Conservation (phyloP, 2,113 vertebrate species). For the Chionodraco myersi region DNA sequence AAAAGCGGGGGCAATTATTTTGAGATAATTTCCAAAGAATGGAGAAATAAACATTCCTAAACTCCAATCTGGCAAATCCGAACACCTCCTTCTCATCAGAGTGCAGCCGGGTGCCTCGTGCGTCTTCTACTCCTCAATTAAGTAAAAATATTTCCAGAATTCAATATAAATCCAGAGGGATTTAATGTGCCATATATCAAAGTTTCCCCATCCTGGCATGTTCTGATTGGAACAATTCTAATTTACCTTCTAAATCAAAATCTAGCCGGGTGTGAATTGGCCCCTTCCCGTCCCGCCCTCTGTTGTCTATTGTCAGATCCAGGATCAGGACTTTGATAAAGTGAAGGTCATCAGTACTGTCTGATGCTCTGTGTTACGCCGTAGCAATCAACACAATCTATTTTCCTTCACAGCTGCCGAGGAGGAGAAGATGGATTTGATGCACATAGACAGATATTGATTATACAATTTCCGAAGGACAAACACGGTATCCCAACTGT, state of each 20-base stretch:
- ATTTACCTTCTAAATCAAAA: constrained; percentile 51
- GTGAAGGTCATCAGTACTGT: constrained; percentile 54
- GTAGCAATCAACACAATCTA: constrained; percentile 63
- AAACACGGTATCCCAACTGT: constrained; percentile 46
- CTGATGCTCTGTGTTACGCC: constrained; percentile 41
- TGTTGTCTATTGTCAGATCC: constrained; percentile 33
- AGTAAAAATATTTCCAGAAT: constrained; percentile 37
- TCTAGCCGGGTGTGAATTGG: constrained; percentile 22
- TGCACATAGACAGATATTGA: constrained; percentile 58
- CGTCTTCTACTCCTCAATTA: constrained; percentile 21
- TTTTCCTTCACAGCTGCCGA: constrained; percentile 47
- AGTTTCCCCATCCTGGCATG: not conserved
- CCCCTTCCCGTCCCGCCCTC: constrained; percentile 2
- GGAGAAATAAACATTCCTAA: not conserved
- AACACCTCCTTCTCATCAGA: constrained; percentile 1
- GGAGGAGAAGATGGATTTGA: constrained; percentile 56
- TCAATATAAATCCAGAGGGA: constrained; percentile 20
- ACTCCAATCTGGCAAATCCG: too few species aligned
- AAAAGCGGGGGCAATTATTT: too few species aligned
- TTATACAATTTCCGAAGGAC: constrained; percentile 53
- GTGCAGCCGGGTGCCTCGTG: not conserved
- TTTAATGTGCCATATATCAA: constrained; percentile 16
- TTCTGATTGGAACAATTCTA: constrained; percentile 36
- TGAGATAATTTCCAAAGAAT: not conserved
- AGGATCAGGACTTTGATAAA: constrained; percentile 42